A percentile compares a stretch with the other conserved stretches of the same genome.
These are phyloP conservation scores for Lepidurus couesii DNA, from an alignment of 1,140 invertebrate species.

Conservation along the genomic window DNA sequence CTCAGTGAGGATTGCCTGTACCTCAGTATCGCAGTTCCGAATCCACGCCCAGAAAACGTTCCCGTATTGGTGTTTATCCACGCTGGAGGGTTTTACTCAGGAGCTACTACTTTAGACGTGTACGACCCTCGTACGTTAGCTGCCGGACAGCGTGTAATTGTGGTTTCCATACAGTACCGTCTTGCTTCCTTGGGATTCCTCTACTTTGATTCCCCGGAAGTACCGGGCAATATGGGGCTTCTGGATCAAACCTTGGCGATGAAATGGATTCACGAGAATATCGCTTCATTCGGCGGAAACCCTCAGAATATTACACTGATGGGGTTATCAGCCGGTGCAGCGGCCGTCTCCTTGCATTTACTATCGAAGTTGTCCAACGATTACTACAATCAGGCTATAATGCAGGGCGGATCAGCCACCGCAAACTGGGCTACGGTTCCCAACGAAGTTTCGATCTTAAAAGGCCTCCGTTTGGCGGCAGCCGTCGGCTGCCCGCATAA, in stretches of 20 bases:
- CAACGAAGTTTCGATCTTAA: constrained; percentile 66
- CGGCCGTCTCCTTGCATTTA: constrained; percentile 85
- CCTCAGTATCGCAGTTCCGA: constrained; percentile 77
- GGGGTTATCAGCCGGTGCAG: constrained; percentile 92
- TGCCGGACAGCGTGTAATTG: constrained; percentile 82
- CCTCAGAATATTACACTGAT: constrained; percentile 90
- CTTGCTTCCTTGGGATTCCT: constrained; percentile 89
- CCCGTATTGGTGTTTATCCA: constrained; percentile 97
- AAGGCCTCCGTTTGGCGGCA: constrained; percentile 74
- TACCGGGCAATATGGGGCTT: constrained; percentile 89
- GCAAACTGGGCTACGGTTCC: constrained; percentile 88
- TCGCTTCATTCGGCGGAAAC: constrained; percentile 88
- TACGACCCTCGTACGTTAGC: constrained; percentile 85
- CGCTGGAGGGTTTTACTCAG: constrained; percentile 92
- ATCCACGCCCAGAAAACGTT: constrained; percentile 55
- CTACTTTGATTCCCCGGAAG: constrained; percentile 80
- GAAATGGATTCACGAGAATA: constrained; percentile 90
- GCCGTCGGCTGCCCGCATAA: constrained; percentile 77
- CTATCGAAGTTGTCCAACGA: constrained; percentile 76
- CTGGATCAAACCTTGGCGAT: constrained; percentile 78
- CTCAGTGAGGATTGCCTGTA: constrained; percentile 95
- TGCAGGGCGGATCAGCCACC: constrained; percentile 61
- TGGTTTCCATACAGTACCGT: constrained; percentile 92
- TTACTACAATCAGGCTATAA: constrained; percentile 81
- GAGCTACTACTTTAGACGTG: constrained; percentile 84